Base-by-base conservation (phyloP, 2,113 vertebrate species). In the Clarias macrocephalus region DNA sequence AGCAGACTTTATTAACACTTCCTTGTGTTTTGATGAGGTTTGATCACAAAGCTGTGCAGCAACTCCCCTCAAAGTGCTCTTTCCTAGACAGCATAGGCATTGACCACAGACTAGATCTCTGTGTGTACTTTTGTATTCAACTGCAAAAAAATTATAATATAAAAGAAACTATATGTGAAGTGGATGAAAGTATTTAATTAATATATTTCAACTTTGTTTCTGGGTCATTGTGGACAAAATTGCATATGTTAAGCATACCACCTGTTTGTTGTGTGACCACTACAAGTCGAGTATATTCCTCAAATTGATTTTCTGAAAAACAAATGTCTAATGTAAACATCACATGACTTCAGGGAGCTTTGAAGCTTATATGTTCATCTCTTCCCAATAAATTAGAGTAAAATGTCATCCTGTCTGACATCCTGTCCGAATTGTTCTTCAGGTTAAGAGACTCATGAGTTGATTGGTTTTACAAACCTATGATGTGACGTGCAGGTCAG, bases 271-370 rank as follows among this genome's bases (percentile, higher is more conserved):
- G 63, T 85, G 85, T 80, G 76, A 80, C 68, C 11, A 56, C 52
- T 65, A 70, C 72, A 18, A 84, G 48, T 86, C 65, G 12, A 85
- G 54, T 87, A 63, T 79, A 76, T 59, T 83, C 57, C 72, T 82
- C 23, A 83, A 18, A 33, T 88, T 62, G 62, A 59, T 85, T 83
- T 73, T 60, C 10, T 42, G 54, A 81, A 33, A 60, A 52, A 65
- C 89, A 82, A 89, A 52, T 93, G 90, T 93, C 90, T 91, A 87
- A 84, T 88, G 88, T 92, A 91, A 88, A 92, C 91, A 92, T 93
- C 91, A 92, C 87, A 91, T 93, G 90, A 94, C 91, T 94, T 95
- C 94, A 95, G 94, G 94, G 94, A 95, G 94, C 92, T 94, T 94
- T 94, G 89, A 92, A 93, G 93, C 91, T 92, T 94, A 90, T 90